Percentiles rank a stretch among this genome's conserved stretches.
Conservation (phyloP, 2,888 invertebrate genomes). For the Dicranocentrus wangi region DNA sequence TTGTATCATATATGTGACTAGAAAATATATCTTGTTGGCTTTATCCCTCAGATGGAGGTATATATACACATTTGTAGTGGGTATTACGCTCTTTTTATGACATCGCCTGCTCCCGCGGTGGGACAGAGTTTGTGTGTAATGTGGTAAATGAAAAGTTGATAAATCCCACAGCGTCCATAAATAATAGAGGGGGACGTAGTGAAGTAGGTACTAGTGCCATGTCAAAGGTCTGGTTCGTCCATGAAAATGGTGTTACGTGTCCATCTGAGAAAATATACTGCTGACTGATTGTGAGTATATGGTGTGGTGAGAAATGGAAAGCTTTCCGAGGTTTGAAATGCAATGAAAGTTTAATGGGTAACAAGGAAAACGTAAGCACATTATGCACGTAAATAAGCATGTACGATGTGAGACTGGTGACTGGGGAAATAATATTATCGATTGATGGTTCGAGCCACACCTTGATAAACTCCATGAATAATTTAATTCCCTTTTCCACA, state of each 20-base stretch:
- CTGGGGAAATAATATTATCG: constrained; percentile 67
- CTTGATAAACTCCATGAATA: constrained; percentile 73
- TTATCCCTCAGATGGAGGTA: too few relatives aligned
- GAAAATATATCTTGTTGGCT: background rate
- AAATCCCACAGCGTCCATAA: constrained; percentile 43
- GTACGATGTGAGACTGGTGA: constrained; percentile 6
- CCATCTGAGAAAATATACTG: background rate
- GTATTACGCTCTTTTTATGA: constrained; percentile 37
- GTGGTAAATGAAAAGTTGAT: constrained; percentile 50
- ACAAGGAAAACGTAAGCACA: constrained; percentile 36
- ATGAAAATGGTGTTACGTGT: constrained; percentile 12
- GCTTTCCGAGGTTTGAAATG: constrained; percentile 67
- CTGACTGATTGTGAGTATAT: background rate
- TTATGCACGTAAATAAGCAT: constrained; percentile 46
- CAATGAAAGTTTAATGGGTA: constrained; percentile 72
- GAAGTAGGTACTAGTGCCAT: constrained; percentile 42
- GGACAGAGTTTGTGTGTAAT: constrained; percentile 28
- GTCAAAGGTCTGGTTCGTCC: constrained; percentile 51
- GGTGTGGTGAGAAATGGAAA: constrained; percentile 54
- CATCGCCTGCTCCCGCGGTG: background rate
- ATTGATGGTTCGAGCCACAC: constrained; percentile 73
- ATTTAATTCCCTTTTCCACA: constrained; percentile 70
- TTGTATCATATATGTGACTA: constrained; percentile 2
- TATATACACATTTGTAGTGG: background rate
- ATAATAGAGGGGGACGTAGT: constrained; percentile 32